phyloP scores from a whole-genome alignment of 2,797 vertebrate genomes.

The Alfaro cultratus region DNA sequence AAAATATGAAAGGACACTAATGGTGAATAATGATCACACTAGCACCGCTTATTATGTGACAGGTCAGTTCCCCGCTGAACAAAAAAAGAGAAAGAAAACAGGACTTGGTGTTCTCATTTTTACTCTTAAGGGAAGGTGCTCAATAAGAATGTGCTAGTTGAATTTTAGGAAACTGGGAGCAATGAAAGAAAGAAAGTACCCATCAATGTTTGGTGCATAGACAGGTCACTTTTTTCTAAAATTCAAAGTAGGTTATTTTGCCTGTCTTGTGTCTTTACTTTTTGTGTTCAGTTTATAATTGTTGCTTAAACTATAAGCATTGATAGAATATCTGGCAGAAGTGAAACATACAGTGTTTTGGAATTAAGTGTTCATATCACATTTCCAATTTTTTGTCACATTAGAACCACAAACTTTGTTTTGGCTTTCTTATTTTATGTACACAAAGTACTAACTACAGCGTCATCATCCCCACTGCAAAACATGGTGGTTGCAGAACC shows the following conservation, averaged over 20 bases:
- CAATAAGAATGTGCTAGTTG: background rate
- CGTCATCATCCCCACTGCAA: background rate
- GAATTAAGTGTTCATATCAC: background rate
- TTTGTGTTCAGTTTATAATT: background rate
- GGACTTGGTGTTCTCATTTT: conserved; percentile 7
- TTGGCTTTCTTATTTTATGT: background rate
- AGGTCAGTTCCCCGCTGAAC: conserved; percentile 24
- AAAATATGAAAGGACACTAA: conserved; percentile 29
- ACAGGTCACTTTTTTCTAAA: background rate
- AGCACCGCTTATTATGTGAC: conserved; percentile 44
- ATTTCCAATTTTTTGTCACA: background rate
- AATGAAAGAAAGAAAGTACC: background rate
- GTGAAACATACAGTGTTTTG: background rate
- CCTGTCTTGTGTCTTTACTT: background rate
- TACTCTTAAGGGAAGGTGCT: conserved; percentile 31
- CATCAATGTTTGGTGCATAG: background rate
- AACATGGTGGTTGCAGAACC: background rate
- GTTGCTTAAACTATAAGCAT: background rate
- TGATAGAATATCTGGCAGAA: background rate
- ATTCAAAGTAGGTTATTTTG: background rate
- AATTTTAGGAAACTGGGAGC: background rate
- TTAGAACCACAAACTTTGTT: background rate
- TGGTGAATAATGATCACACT: conserved; percentile 47
- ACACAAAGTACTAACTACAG: background rate
- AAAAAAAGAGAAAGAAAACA: conserved; percentile 12